Percentiles rank a stretch among this genome's conserved stretches.
phyloP scores from a whole-genome alignment of 2,888 invertebrate species.

The Acleris sparsana region DNA sequence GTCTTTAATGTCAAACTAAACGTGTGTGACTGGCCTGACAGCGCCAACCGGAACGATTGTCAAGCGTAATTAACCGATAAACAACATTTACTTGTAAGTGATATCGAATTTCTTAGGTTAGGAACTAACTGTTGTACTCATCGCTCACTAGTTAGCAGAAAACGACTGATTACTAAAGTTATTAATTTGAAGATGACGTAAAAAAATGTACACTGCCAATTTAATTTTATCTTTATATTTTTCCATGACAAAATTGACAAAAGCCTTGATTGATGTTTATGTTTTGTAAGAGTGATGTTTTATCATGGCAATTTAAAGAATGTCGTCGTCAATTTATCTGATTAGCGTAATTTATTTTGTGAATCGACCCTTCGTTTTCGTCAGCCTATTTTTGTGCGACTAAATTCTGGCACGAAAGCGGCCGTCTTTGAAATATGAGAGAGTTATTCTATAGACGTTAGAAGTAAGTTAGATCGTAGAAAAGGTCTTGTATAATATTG shows the following conservation, averaged over 20 bases:
- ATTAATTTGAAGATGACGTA: background rate
- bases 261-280: constrained; percentile 18
- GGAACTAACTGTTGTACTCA: background rate
- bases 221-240: background rate
- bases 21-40: constrained; percentile 92
- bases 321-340: constrained; percentile 37
- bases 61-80: constrained; percentile 45
- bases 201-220: constrained; percentile 5
- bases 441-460: constrained; percentile 14
- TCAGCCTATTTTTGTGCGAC: constrained; percentile 26
- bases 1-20: constrained; percentile 88
- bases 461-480: constrained; percentile 24
- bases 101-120: constrained; percentile 19
- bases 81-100: background rate
- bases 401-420: constrained; percentile 25
- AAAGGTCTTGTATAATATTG: constrained; percentile 49
- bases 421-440: constrained; percentile 10
- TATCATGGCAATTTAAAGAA: constrained; percentile 33
- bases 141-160: background rate
- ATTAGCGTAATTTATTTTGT: constrained; percentile 33
- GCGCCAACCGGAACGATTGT: constrained; percentile 86
- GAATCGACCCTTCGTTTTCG: constrained; percentile 25
- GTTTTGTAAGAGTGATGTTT: constrained; percentile 34
- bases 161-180: background rate
- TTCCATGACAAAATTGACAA: constrained; percentile 1